Conservation (phyloP, 2,888 invertebrate species). For the Pterobdella sp. region DNA sequence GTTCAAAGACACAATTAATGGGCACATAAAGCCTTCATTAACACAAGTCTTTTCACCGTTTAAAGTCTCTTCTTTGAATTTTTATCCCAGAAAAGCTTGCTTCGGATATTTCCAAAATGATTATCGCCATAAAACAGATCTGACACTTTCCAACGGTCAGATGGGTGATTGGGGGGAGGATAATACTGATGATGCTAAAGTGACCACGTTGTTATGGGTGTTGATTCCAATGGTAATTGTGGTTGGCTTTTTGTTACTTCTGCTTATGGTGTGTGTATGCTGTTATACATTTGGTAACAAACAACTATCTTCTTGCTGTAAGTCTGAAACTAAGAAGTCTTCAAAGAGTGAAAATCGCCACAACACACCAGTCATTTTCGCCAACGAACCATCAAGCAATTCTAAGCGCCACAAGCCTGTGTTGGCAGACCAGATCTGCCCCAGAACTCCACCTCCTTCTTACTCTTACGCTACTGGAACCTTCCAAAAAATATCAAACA, state of each 20-base stretch:
- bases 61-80: conserved; percentile 31
- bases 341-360: conserved; percentile 50
- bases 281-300: conserved; percentile 58
- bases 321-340: not conserved
- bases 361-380: conserved; percentile 83
- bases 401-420: not conserved
- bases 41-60: conserved; percentile 39
- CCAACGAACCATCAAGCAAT: conserved; percentile 79
- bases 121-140: not conserved
- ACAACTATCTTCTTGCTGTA: not conserved
- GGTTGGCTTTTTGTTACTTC: conserved; percentile 75
- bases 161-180: not conserved
- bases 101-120: conserved; percentile 1
- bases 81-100: conserved; percentile 31
- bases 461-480: conserved; percentile 10
- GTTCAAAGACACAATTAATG: conserved; percentile 49
- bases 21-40: conserved; percentile 41
- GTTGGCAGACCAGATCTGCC: conserved; percentile 21
- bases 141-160: not conserved
- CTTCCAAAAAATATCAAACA: not conserved
- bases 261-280: conserved; percentile 74
- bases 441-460: conserved; percentile 23
- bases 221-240: conserved; percentile 73
- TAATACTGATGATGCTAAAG: not conserved
- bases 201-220: conserved; percentile 60